These are phyloP conservation scores for Mesopsocus fuscifrons DNA, from an alignment of 2,888 invertebrate species.

Conservation along the genomic window DNA sequence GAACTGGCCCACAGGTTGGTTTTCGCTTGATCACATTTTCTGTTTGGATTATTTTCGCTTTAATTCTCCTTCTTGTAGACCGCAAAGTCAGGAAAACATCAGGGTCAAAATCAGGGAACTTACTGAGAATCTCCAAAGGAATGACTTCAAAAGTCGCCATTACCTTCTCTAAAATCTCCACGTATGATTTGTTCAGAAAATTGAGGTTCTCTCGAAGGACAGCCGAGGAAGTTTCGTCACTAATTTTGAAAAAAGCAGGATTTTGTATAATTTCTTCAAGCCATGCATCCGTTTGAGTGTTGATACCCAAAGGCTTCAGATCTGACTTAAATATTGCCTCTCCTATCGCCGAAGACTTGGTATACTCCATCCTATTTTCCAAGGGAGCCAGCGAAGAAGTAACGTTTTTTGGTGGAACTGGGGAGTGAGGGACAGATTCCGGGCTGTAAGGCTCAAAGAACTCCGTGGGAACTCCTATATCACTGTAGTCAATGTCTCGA, in stretches of 20 bases:
- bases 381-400: no score
- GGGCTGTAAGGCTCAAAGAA: no score
- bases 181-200: constrained; percentile 31
- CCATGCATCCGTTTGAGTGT: neutral
- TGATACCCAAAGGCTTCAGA: constrained; percentile 5
- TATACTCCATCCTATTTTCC: no score
- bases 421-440: no score
- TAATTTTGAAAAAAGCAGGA: neutral
- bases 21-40: constrained; percentile 20
- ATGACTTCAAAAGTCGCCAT: constrained; percentile 40
- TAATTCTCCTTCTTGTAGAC: constrained; percentile 38
- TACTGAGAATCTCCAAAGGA: constrained; percentile 36
- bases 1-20: constrained; percentile 5
- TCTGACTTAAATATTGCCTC: neutral
- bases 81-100: constrained; percentile 26
- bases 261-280: constrained; percentile 6
- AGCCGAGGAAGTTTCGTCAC: neutral
- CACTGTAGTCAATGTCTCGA: no score
- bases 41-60: constrained; percentile 30
- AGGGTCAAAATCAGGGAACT: constrained; percentile 38
- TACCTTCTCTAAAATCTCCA: constrained; percentile 41
- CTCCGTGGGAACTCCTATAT: no score
- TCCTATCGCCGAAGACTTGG: no score
- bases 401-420: no score
- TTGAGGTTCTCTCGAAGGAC: constrained; percentile 7